Percentiles rank a stretch among this genome's conserved stretches.
phyloP scores from a whole-genome alignment of 2,113 vertebrate genomes.

The Cinclus mexicanus region DNA sequence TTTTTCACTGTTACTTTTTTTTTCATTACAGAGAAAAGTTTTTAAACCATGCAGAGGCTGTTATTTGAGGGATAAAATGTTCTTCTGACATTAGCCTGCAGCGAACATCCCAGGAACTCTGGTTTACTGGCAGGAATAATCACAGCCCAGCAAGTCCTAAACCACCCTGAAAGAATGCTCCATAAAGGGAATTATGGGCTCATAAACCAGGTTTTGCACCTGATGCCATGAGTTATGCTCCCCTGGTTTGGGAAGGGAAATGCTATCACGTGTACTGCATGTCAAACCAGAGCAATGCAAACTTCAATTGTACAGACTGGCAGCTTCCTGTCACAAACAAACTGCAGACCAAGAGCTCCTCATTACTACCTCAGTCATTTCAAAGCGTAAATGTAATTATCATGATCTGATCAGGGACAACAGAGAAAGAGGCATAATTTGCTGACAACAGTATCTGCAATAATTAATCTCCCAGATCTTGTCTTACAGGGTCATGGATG shows the following conservation, averaged over 20 bases:
- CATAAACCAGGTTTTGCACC: conserved; percentile 25
- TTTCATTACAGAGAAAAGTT: neutral
- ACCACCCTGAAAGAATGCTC: neutral
- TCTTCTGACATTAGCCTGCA: neutral
- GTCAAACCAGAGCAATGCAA: neutral
- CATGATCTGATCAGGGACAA: conserved; percentile 54
- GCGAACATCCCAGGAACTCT: neutral
- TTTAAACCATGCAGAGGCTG: neutral
- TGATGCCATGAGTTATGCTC: neutral
- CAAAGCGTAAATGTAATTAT: conserved; percentile 60
- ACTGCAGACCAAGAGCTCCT: conserved; percentile 50
- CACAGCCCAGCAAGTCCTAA: conserved; percentile 20
- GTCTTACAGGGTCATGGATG: neutral
- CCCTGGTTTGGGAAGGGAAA: neutral
- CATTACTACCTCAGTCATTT: conserved; percentile 42
- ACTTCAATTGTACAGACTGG: neutral
- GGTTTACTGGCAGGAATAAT: neutral
- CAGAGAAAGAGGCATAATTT: conserved; percentile 50
- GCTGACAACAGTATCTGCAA: conserved; percentile 45
- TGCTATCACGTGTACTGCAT: neutral
- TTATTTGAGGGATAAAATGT: neutral
- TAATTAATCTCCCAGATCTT: conserved; percentile 63
- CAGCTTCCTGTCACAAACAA: conserved; percentile 54
- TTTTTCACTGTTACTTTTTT: neutral
- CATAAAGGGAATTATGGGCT: neutral